These are phyloP conservation scores for Melanogrammus aeglefinus DNA, from an alignment of 2,797 vertebrate species.

Conservation along the genomic window DNA sequence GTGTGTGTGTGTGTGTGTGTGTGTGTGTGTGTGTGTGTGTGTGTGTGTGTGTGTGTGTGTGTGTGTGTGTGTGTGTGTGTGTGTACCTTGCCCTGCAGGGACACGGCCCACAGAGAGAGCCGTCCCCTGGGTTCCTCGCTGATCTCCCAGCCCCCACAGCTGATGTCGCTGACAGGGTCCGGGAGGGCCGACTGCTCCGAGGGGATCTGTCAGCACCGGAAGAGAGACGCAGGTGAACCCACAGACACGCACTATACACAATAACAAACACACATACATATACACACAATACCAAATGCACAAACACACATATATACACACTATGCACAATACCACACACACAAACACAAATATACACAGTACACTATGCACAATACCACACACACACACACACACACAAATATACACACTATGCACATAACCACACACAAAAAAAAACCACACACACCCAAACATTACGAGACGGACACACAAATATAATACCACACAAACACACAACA, in stretches of 20 bases:
- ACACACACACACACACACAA: background rate
- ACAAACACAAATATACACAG: background rate
- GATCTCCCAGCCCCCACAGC: conserved; percentile 91
- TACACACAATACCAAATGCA: background rate
- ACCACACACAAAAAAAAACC: background rate
- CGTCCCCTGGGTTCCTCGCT: conserved; percentile 86
- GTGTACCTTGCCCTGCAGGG: conserved; percentile 90
- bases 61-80: conserved; percentile 12
- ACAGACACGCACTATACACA: background rate
- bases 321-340: conserved; percentile 3
- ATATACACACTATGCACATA: background rate
- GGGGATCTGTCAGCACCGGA: conserved; percentile 76
- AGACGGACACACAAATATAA: background rate
- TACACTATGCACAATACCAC: background rate
- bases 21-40: background rate
- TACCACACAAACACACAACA: background rate
- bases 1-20: no score
- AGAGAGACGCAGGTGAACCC: background rate
- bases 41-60: conserved; percentile 17
- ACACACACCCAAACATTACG: conserved; percentile 8
- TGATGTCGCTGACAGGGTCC: conserved; percentile 94
- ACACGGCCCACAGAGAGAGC: conserved; percentile 90
- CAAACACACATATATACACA: background rate
- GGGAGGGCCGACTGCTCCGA: conserved; percentile 76
- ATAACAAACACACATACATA: background rate